A percentile compares a stretch with the other conserved stretches of the same genome.
Conservation (phyloP, 2,797 vertebrate species). For the Enteromius thamalakanensis region DNA sequence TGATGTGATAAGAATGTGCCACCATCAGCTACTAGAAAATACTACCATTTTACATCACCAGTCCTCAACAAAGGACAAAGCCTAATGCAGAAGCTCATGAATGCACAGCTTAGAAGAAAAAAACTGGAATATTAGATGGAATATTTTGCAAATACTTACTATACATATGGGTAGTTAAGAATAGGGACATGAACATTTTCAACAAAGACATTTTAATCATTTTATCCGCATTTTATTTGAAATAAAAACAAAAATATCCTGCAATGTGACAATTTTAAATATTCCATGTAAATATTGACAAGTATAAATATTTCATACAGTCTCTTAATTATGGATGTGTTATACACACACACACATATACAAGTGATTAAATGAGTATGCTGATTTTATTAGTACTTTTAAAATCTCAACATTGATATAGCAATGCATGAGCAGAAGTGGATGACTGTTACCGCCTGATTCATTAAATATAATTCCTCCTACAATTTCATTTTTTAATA, state of each 20-base stretch:
- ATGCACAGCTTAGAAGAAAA: slow-evolving; percentile 13
- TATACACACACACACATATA: background rate
- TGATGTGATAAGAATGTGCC: slow-evolving; percentile 32
- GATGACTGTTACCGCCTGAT: background rate
- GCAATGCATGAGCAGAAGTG: background rate
- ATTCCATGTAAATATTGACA: background rate
- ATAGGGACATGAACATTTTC: background rate
- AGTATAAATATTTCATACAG: background rate
- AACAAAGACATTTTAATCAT: background rate
- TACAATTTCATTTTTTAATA: slow-evolving; percentile 18
- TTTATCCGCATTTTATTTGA: background rate
- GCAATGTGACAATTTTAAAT: background rate
- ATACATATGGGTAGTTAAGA: background rate
- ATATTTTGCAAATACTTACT: background rate
- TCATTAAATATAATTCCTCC: slow-evolving; percentile 20
- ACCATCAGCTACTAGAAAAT: slow-evolving; percentile 11
- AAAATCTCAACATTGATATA: background rate
- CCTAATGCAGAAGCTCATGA: slow-evolving; percentile 20
- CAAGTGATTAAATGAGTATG: background rate
- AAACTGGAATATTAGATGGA: slow-evolving; percentile 5
- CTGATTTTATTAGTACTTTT: background rate
- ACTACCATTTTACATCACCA: slow-evolving; percentile 9
- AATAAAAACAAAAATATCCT: background rate
- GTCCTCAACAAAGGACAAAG: slow-evolving; percentile 26
- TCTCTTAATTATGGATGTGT: background rate